Evolutionary conservation across 2,888 invertebrate species (phyloP), one percentile per base, ranked within the genome.

Genomic region (Caenorhabditis sulstoni): DNA sequence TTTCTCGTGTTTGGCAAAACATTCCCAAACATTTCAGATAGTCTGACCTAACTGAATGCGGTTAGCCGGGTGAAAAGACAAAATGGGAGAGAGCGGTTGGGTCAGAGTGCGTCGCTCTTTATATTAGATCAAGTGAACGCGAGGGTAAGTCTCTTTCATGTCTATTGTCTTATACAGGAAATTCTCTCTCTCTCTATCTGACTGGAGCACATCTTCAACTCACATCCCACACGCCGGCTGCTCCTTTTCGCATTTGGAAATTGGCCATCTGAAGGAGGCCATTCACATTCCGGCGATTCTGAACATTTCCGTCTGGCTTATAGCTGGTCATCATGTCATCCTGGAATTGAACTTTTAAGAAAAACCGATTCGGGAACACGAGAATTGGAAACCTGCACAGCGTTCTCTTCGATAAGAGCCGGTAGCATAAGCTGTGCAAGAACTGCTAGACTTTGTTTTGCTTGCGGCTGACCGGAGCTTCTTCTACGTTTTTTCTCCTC

Each of bases 401-500:
- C 41, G 16, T 75, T 49, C 35, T 81, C 68, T 23, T 83, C 83
- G 20, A 81, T 80, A 53, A 83, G 39, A 2, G 83, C 83, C 3
- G 83, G 83, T 2, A 81, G 62, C 83, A 83, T 83, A 14, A 83
- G 52, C 57, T 83, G 81, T 23, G 83, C 83, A 9, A 83, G 44
- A 12, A 58, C 80, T 2, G 80, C 77, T 0, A 83, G 62, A 62
- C 81, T 81, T 67, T 83, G 66, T 53, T 77, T 78, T 2, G 81
- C 68, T n/a, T 79, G 74, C 14, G 61, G 68, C 18, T 61, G 50
- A 5, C 53, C 49, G 14, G 65, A 65, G 23, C 68, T 49, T 35
- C 64, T 39, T 23, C 65, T 14, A n/a, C 59, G 44, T 20, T 68
- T 52, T 18, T 49, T 57, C 41, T 62, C 67, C 22, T 57, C 58